Evolutionary conservation across 2,888 invertebrate species (phyloP).

Genomic region (Mantis religiosa): DNA sequence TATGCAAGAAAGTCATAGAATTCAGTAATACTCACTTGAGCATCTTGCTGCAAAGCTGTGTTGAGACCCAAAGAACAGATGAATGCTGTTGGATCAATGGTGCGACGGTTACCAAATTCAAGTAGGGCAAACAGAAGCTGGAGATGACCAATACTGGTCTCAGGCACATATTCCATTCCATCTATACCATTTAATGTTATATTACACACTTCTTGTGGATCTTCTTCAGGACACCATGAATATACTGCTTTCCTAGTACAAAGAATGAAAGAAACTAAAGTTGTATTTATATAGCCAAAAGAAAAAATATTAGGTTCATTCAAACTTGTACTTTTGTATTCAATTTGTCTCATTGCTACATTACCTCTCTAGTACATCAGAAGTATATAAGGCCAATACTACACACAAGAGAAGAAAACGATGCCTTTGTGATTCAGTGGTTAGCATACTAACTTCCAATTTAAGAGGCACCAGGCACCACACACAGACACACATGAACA

Average conservation of each 20-base stretch:
- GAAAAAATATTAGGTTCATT: too few relatives aligned
- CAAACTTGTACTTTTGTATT: too few relatives aligned
- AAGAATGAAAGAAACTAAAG: too few relatives aligned
- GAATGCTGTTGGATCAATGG: constrained; percentile 55
- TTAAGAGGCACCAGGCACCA: too few relatives aligned
- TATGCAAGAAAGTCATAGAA: background rate
- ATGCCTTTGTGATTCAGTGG: too few relatives aligned
- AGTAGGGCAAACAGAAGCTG: constrained; percentile 58
- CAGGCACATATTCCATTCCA: constrained; percentile 38
- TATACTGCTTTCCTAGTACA: constrained; percentile 50
- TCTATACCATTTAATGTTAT: constrained; percentile 31
- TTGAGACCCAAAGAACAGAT: constrained; percentile 54
- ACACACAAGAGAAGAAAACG: too few relatives aligned
- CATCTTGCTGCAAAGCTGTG: constrained; percentile 58
- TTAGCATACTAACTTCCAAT: too few relatives aligned
- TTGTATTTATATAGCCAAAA: too few relatives aligned
- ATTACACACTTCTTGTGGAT: constrained; percentile 42
- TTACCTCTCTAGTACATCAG: too few relatives aligned
- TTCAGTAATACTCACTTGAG: constrained; percentile 34
- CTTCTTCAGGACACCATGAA: constrained; percentile 51
- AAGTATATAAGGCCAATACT: too few relatives aligned
- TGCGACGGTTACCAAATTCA: constrained; percentile 51
- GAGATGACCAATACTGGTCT: constrained; percentile 51
- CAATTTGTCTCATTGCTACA: too few relatives aligned
- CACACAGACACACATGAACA: too few relatives aligned